Percentiles rank a stretch among this genome's conserved stretches.
These are phyloP conservation scores for Augiades crinisus DNA, from an alignment of 2,888 invertebrate species.

Conservation along the genomic window DNA sequence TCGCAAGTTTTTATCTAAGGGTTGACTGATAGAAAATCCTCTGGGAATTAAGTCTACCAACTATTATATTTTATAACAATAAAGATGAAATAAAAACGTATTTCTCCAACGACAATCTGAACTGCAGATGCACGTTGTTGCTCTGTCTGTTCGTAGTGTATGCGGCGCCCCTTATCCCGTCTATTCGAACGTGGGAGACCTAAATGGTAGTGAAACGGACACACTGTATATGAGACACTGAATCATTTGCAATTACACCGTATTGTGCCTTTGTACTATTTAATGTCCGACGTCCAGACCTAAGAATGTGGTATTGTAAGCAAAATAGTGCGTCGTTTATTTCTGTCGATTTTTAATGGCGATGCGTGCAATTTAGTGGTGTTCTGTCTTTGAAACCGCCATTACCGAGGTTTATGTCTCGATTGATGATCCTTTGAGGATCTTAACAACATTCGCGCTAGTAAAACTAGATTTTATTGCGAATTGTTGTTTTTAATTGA, in stretches of 20 bases:
- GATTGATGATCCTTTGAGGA: constrained; percentile 15
- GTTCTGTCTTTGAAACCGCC: constrained; percentile 16
- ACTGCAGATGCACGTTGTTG: no score
- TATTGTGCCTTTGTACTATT: constrained; percentile 77
- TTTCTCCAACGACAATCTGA: no score
- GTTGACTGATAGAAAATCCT: no score
- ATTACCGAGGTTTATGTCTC: constrained; percentile 9
- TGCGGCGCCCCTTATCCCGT: constrained; percentile 20
- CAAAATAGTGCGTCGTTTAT: constrained; percentile 66
- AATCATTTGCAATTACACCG: constrained; percentile 81
- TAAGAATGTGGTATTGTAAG: constrained; percentile 73
- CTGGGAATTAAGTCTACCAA: no score
- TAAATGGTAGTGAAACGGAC: constrained; percentile 68
- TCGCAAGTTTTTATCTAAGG: no score
- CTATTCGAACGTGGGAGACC: constrained; percentile 60
- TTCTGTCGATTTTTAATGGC: constrained; percentile 61
- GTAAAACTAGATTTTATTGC: constrained; percentile 13
- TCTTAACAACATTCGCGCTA: constrained; percentile 15
- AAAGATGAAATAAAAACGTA: no score
- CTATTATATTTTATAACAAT: no score
- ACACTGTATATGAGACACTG: constrained; percentile 64
- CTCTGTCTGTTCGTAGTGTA: neutral
- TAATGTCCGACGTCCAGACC: constrained; percentile 55
- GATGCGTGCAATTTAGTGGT: constrained; percentile 33
- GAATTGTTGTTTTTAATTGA: neutral